Base-by-base conservation (phyloP, 2,888 invertebrate genomes). In the Eupithecia pulchellata region DNA sequence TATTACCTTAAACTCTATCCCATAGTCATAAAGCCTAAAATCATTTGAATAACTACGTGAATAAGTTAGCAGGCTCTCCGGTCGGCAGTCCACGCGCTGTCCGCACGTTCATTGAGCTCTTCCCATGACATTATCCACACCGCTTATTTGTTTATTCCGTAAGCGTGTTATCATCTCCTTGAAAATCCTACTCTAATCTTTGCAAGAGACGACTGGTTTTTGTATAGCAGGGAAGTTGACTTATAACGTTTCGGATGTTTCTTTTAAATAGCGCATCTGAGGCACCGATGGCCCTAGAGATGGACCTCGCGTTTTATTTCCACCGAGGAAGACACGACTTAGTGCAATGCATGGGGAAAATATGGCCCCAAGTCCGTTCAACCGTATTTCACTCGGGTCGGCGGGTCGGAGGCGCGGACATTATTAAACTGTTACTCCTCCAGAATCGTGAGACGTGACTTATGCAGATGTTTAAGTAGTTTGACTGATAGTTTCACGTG, bases 261-360 rank as follows among this genome's bases (percentile, higher is more conserved):
- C 14, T 65, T 66, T 80, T 83, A 91, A 91, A 92, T 91, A 85
- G 92, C 92, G 92, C 93, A 93, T 93, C 92, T 90, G 88, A 89
- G 90, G 90, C 89, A 86, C 90, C 91, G 94, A 94, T 93, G 94
- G 89, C 94, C 94, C 89, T 86, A 89, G 90, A 93, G 94, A 93
- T 93, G 94, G 94, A 94, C 93, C 90, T 91, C 87, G 89, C 88
- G 91, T 93, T 93, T 93, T 94, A 94, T 94, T 93, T 93, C 93
- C 91, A 92, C 88, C 89, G 83, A 90, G 91, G 92, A 93, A 93
- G 93, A 93, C 94, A 94, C 94, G 94, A 93, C 92, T 91, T 84
- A 82, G 89, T 87, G 87, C 91, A 90, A 91, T 91, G 90, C 91
- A 93, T 92, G 91, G 88, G 91, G 89, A 91, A 93, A 94, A 93